These are phyloP conservation scores for Catocala sponsa DNA, from an alignment of 2,888 invertebrate genomes.

Conservation along the genomic window DNA sequence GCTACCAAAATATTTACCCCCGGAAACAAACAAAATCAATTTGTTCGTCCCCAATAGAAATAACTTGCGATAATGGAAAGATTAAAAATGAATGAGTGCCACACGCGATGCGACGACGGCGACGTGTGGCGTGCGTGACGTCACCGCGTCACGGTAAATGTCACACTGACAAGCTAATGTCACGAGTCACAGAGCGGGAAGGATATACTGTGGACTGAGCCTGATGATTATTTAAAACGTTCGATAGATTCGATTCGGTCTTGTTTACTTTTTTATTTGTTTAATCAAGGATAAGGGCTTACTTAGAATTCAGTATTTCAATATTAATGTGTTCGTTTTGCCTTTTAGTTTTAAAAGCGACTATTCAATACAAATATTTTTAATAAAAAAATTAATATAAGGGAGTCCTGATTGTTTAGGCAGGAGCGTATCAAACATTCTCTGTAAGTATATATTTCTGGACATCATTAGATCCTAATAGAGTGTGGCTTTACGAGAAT, in stretches of 20 bases:
- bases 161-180: conserved; percentile 62
- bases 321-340: no score
- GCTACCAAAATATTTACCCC: conserved; percentile 25
- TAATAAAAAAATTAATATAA: no score
- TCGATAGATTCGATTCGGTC: background rate
- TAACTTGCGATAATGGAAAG: conserved; percentile 76
- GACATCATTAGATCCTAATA: no score
- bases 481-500: no score
- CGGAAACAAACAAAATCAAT: conserved; percentile 55
- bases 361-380: no score
- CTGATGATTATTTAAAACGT: conserved; percentile 1
- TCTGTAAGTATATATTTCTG: no score
- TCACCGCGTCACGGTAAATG: conserved; percentile 61
- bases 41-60: conserved; percentile 55
- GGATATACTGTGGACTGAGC: conserved; percentile 3
- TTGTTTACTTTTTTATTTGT: no score
- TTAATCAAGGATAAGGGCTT: no score
- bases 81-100: conserved; percentile 75
- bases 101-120: conserved; percentile 72
- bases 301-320: no score
- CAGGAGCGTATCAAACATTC: no score
- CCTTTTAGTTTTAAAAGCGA: no score
- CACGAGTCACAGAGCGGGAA: conserved; percentile 44
- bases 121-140: conserved; percentile 71
- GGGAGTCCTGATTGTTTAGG: no score